Conservation (phyloP, 1,140 invertebrate genomes). For the Zaprionus gabonicus region DNA sequence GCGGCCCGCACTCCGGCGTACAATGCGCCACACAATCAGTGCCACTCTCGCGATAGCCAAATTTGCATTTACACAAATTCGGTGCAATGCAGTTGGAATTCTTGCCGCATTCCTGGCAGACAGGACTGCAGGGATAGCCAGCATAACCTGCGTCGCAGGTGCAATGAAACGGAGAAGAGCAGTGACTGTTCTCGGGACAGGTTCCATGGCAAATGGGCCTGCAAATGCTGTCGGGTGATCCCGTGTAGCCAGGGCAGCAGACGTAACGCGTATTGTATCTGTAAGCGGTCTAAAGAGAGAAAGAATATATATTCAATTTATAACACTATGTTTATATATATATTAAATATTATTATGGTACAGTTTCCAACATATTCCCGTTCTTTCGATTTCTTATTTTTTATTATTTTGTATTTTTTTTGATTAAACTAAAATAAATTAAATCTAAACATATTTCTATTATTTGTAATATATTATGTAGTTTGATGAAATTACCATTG, state of each 20-base stretch:
- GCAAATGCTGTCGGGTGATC: conserved; percentile 80
- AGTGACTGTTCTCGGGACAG: conserved; percentile 37
- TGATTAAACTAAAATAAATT: too few species aligned
- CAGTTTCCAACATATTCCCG: too few species aligned
- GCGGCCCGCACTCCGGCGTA: conserved; percentile 16
- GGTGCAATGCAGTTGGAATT: conserved; percentile 85
- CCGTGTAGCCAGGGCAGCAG: conserved; percentile 47
- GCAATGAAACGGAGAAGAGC: conserved; percentile 31
- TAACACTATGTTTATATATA: too few species aligned
- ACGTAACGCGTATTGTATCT: background rate
- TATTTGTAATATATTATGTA: background rate
- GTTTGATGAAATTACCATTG: background rate
- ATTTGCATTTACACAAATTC: conserved; percentile 86
- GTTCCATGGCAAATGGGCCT: conserved; percentile 74
- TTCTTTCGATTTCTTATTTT: too few species aligned
- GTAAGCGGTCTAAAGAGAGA: conserved; percentile 12
- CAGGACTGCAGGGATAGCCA: conserved; percentile 28
- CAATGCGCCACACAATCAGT: conserved; percentile 34
- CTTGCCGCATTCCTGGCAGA: conserved; percentile 40
- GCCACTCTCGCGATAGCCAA: conserved; percentile 85
- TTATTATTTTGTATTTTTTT: too few species aligned
- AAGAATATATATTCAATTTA: too few species aligned
- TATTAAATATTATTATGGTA: too few species aligned
- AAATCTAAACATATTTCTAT: background rate
- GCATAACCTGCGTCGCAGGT: conserved; percentile 44